Evolutionary conservation across 2,113 vertebrate genomes (phyloP).

Genomic region (Pristiophorus japonicus): DNA sequence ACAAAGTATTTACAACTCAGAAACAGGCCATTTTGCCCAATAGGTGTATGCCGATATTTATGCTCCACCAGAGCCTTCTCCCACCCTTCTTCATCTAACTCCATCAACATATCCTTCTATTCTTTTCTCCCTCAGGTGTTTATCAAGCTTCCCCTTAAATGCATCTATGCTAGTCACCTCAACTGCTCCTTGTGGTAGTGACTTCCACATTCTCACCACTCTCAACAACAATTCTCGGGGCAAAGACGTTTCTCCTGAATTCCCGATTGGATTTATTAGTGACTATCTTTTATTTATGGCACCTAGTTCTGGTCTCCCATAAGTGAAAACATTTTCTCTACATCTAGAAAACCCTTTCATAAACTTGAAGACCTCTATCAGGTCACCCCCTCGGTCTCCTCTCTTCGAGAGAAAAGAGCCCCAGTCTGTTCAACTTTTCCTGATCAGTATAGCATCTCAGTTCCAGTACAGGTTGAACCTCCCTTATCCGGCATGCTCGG

Average conservation of each 20-base stretch:
- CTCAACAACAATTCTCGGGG: neutral
- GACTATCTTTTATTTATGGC: neutral
- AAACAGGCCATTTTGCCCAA: too few relatives aligned
- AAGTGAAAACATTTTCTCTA: neutral
- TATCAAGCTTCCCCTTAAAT: neutral
- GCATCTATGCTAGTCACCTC: neutral
- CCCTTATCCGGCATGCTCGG: too few relatives aligned
- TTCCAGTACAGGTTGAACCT: too few relatives aligned
- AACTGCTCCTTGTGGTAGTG: neutral
- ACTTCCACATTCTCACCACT: neutral
- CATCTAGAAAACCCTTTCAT: neutral
- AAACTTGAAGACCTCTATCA: neutral
- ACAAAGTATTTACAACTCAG: too few relatives aligned
- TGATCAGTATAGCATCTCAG: too few relatives aligned
- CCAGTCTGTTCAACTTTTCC: too few relatives aligned
- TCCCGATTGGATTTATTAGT: neutral
- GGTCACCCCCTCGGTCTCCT: too few relatives aligned
- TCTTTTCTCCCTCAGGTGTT: neutral
- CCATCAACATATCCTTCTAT: neutral
- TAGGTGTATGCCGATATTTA: too few relatives aligned
- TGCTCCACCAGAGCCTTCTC: too few relatives aligned
- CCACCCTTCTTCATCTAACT: too few relatives aligned
- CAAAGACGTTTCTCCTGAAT: neutral
- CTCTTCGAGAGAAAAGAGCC: too few relatives aligned
- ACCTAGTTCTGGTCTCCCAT: neutral